Percentiles rank a stretch among this genome's conserved stretches.
These are phyloP conservation scores for Plusia festucae DNA, from an alignment of 2,888 invertebrate genomes.

Conservation along the genomic window DNA sequence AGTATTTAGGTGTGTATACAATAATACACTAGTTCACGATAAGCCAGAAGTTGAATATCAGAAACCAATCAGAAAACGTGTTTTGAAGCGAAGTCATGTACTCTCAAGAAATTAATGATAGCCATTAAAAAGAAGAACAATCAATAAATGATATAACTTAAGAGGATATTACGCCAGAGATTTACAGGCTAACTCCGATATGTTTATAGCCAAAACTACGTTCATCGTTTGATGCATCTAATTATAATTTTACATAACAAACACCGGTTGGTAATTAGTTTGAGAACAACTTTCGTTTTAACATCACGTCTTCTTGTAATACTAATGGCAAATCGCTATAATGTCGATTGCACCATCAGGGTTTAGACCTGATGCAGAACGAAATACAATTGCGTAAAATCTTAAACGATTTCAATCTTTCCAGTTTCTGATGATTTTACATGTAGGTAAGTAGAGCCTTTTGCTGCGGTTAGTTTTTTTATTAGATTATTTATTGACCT, in stretches of 20 bases:
- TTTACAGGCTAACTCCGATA: slow-evolving; percentile 12
- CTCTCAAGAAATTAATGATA: slow-evolving; percentile 6
- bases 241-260: slow-evolving; percentile 78
- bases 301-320: slow-evolving; percentile 48
- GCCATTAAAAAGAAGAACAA: slow-evolving; percentile 15
- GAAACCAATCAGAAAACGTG: too few species aligned
- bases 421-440: not conserved
- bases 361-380: not conserved
- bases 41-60: too few species aligned
- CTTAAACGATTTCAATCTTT: not conserved
- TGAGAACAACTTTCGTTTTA: slow-evolving; percentile 76
- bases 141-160: slow-evolving; percentile 30
- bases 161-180: slow-evolving; percentile 33
- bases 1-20: too few species aligned
- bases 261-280: slow-evolving; percentile 71
- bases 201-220: slow-evolving; percentile 58
- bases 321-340: slow-evolving; percentile 42
- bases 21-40: too few species aligned
- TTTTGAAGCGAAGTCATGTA: too few species aligned
- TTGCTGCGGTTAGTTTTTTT: too few species aligned
- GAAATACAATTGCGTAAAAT: slow-evolving; percentile 12
- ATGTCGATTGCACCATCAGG: slow-evolving; percentile 39
- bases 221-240: slow-evolving; percentile 65
- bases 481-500: too few species aligned
- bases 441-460: too few species aligned